Evolutionary conservation across 2,113 vertebrate genomes (phyloP).

Genomic region (Tretioscincus oriximinensis): DNA sequence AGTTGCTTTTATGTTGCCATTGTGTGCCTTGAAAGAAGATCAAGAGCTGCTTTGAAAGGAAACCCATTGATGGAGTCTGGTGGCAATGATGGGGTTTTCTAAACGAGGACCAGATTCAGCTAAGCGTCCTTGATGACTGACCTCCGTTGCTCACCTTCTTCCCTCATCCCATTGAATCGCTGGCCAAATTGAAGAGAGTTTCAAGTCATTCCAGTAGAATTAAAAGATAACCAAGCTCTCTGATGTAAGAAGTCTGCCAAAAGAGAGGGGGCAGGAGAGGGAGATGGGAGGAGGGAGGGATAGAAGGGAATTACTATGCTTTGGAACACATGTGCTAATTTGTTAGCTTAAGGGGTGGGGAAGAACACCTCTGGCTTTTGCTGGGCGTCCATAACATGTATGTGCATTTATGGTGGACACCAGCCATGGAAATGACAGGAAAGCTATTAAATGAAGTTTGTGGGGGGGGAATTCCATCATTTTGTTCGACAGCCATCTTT

Average conservation of each 20-base stretch:
- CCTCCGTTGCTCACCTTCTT: background rate
- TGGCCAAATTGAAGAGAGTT: conserved; percentile 18
- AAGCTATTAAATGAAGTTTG: conserved; percentile 7
- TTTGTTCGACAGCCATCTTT: conserved; percentile 17
- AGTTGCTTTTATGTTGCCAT: conserved; percentile 32
- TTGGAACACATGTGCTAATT: background rate
- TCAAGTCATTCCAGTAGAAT: conserved; percentile 22
- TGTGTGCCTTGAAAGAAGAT: conserved; percentile 17
- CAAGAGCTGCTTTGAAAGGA: conserved; percentile 35
- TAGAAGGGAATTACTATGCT: background rate
- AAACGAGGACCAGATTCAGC: conserved; percentile 31
- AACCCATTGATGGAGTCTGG: conserved; percentile 28
- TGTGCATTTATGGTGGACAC: background rate
- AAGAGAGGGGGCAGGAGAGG: too few relatives aligned
- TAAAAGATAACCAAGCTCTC: background rate
- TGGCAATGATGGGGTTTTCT: conserved; percentile 14
- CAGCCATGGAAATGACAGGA: background rate
- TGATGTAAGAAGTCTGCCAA: background rate
- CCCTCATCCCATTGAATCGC: conserved; percentile 9
- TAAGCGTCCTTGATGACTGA: conserved; percentile 2
- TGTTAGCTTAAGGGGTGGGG: background rate
- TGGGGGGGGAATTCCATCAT: background rate
- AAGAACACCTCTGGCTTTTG: background rate
- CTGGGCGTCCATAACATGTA: background rate
- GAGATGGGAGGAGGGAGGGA: too few relatives aligned